Conservation (phyloP, 2,888 invertebrate species). For the Nymphalis c-album region DNA sequence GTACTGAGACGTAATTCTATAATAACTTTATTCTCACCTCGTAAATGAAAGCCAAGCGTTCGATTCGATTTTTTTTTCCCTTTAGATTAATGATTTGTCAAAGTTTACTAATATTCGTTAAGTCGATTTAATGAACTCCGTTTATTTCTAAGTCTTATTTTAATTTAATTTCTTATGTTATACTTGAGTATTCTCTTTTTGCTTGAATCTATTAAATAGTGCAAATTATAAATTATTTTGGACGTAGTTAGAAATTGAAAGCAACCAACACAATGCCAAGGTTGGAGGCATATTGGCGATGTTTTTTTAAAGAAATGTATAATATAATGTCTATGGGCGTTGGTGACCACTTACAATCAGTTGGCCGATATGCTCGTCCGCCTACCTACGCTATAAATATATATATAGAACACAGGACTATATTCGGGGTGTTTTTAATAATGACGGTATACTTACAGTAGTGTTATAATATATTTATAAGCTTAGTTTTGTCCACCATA, state of each 20-base stretch:
- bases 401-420: background rate
- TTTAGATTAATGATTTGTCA: constrained; percentile 57
- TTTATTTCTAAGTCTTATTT: constrained; percentile 8
- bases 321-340: too few relatives aligned
- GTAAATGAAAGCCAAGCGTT: constrained; percentile 19
- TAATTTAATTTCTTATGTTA: constrained; percentile 9
- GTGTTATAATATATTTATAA: too few relatives aligned
- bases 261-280: background rate
- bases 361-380: too few relatives aligned
- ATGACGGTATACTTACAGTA: too few relatives aligned
- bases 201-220: background rate
- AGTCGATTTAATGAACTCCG: constrained; percentile 51
- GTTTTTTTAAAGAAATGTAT: too few relatives aligned
- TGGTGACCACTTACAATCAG: too few relatives aligned
- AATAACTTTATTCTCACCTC: background rate
- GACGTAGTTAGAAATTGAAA: background rate
- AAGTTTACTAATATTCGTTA: constrained; percentile 55
- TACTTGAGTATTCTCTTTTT: background rate
- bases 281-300: too few relatives aligned
- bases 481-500: too few relatives aligned
- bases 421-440: background rate
- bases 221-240: background rate
- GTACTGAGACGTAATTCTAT: too few relatives aligned
- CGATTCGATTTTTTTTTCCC: constrained; percentile 41
- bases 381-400: too few relatives aligned